Percentiles rank a stretch among this genome's conserved stretches.
These are phyloP conservation scores for Hypanus sabinus DNA, from an alignment of 2,113 vertebrate genomes.

Conservation along the genomic window DNA sequence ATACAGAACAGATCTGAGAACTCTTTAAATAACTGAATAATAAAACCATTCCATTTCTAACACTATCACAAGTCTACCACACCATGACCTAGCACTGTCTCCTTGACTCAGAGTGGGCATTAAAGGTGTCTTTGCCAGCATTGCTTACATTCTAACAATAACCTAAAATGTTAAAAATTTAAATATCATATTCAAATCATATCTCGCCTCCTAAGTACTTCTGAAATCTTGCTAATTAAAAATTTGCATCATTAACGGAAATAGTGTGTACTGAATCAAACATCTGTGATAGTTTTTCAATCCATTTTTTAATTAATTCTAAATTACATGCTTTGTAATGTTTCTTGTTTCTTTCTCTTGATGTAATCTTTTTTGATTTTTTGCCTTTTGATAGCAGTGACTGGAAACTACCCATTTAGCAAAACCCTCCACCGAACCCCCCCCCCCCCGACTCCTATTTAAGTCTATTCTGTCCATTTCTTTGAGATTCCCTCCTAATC, in stretches of 20 bases:
- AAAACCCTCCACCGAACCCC: neutral
- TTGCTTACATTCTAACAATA: neutral
- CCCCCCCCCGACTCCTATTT: neutral
- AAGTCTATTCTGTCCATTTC: neutral
- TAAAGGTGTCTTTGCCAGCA: neutral
- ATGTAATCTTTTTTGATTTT: neutral
- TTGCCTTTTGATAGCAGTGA: neutral
- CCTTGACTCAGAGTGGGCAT: neutral
- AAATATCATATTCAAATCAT: slow-evolving; percentile 3
- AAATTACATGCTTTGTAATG: neutral
- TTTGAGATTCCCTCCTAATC: neutral
- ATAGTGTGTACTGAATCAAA: neutral
- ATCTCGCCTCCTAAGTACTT: neutral
- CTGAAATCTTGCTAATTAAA: slow-evolving; percentile 12
- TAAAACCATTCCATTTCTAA: neutral
- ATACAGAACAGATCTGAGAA: neutral
- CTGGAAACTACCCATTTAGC: neutral
- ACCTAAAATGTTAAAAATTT: neutral
- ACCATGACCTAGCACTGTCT: neutral
- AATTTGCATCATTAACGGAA: neutral
- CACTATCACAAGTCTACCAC: neutral
- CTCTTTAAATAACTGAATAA: neutral
- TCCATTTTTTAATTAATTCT: neutral
- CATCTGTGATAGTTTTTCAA: neutral
- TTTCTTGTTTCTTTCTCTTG: neutral